Evolutionary conservation across 2,888 invertebrate genomes (phyloP).

Genomic region (Marronus borbonicus): DNA sequence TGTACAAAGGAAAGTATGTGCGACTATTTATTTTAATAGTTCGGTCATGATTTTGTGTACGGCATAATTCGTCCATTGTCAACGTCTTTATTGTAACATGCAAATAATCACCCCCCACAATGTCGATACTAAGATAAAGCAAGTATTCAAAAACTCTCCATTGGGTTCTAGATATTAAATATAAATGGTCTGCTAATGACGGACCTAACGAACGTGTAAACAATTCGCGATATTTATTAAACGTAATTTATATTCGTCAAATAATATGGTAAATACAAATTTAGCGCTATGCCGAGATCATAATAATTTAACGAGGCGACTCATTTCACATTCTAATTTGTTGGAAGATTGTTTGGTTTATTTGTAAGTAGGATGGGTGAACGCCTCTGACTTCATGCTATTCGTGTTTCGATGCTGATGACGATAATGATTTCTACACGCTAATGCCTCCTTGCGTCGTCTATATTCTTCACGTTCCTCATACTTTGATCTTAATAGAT

Average conservation of each 20-base stretch:
- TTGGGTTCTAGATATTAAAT: slow-evolving; percentile 10
- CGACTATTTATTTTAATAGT: too few species aligned
- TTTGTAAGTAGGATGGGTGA: slow-evolving; percentile 47
- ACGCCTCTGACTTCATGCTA: slow-evolving; percentile 33
- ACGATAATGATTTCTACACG: slow-evolving; percentile 23
- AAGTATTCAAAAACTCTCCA: neutral
- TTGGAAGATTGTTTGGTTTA: slow-evolving; percentile 45
- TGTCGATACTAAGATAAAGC: neutral
- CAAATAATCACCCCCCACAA: neutral
- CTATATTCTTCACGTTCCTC: slow-evolving; percentile 28
- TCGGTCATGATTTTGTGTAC: too few species aligned
- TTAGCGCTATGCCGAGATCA: slow-evolving; percentile 45
- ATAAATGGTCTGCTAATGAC: slow-evolving; percentile 23
- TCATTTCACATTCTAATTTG: slow-evolving; percentile 53
- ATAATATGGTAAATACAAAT: slow-evolving; percentile 45
- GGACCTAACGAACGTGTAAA: slow-evolving; percentile 17
- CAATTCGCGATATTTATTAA: slow-evolving; percentile 35
- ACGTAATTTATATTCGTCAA: slow-evolving; percentile 42
- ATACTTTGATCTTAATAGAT: slow-evolving; percentile 50
- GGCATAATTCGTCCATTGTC: neutral
- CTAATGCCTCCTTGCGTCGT: slow-evolving; percentile 8
- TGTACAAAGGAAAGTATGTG: too few species aligned
- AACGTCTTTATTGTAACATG: slow-evolving; percentile 1
- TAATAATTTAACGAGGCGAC: slow-evolving; percentile 47
- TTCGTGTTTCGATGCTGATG: slow-evolving; percentile 18